Conservation (phyloP, 2,888 invertebrate genomes). For the Acanthopleura granulata region DNA sequence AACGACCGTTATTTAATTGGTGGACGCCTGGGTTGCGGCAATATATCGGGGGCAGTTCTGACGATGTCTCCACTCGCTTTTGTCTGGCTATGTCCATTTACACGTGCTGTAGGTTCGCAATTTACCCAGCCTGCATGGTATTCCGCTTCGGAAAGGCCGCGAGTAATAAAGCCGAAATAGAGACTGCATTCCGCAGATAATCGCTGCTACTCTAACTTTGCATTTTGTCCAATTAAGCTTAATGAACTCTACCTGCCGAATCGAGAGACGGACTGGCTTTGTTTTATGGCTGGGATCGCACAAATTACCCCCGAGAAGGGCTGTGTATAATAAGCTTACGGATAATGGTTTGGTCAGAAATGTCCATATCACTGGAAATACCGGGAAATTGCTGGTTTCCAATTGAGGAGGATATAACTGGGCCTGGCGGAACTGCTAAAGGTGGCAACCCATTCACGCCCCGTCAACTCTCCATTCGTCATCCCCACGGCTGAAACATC, state of each 20-base stretch:
- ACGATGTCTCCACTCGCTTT: too few species aligned
- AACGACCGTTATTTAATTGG: slow-evolving; percentile 7
- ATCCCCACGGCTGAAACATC: too few species aligned
- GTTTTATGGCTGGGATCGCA: neutral
- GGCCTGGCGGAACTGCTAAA: too few species aligned
- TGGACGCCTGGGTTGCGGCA: neutral
- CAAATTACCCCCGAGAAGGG: neutral
- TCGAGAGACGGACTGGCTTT: neutral
- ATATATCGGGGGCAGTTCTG: too few species aligned
- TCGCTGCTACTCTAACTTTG: neutral
- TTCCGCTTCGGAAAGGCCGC: too few species aligned
- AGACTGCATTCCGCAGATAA: neutral
- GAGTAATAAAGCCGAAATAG: too few species aligned
- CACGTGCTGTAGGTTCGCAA: too few species aligned
- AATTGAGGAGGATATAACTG: neutral
- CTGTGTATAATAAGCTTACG: neutral
- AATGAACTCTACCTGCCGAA: neutral
- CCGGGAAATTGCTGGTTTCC: neutral
- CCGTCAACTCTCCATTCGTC: too few species aligned
- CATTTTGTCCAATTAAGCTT: slow-evolving; percentile 10
- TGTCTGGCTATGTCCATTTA: too few species aligned
- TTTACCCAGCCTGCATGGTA: too few species aligned
- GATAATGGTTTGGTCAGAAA: neutral
- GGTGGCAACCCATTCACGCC: too few species aligned
- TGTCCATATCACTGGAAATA: neutral